phyloP scores from a whole-genome alignment of 2,888 invertebrate genomes.

The Iselma pallidipennis region DNA sequence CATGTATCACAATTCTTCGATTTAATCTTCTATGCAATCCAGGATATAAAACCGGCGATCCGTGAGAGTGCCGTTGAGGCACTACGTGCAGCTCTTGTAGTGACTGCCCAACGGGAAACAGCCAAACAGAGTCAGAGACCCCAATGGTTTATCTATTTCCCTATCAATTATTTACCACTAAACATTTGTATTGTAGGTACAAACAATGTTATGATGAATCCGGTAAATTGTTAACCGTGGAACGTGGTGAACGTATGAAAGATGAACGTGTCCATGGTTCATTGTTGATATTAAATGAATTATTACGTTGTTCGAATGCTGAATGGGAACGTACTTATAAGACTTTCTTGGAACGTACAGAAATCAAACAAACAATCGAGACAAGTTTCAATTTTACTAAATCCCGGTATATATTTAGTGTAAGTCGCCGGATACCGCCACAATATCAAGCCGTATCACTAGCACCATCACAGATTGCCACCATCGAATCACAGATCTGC shows the following conservation, averaged over 20 bases:
- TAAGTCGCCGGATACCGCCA: conserved; percentile 54
- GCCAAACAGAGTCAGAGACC: conserved; percentile 88
- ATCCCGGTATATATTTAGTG: conserved; percentile 45
- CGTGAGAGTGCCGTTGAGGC: conserved; percentile 94
- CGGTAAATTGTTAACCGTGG: conserved; percentile 74
- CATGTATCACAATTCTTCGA: conserved; percentile 94
- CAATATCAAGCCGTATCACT: conserved; percentile 53
- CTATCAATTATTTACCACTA: neutral
- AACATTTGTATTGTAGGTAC: conserved; percentile 58
- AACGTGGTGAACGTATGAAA: conserved; percentile 73
- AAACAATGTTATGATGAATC: conserved; percentile 93
- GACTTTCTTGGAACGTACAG: conserved; percentile 63
- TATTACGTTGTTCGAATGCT: conserved; percentile 87
- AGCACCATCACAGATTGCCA: conserved; percentile 61
- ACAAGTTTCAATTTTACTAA: conserved; percentile 46
- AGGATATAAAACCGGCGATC: conserved; percentile 89
- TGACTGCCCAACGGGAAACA: conserved; percentile 95
- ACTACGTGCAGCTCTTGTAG: conserved; percentile 90
- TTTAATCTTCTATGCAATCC: conserved; percentile 86
- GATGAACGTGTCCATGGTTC: conserved; percentile 95
- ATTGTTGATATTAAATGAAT: conserved; percentile 89
- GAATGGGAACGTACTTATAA: conserved; percentile 83
- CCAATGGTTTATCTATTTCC: conserved; percentile 68
- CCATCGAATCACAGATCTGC: conserved; percentile 88
- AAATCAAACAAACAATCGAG: conserved; percentile 44